Evolutionary conservation across 1,140 invertebrate genomes (phyloP), one percentile per base, ranked within the genome.

Genomic region (Pseudomyrmex cubaensis): DNA sequence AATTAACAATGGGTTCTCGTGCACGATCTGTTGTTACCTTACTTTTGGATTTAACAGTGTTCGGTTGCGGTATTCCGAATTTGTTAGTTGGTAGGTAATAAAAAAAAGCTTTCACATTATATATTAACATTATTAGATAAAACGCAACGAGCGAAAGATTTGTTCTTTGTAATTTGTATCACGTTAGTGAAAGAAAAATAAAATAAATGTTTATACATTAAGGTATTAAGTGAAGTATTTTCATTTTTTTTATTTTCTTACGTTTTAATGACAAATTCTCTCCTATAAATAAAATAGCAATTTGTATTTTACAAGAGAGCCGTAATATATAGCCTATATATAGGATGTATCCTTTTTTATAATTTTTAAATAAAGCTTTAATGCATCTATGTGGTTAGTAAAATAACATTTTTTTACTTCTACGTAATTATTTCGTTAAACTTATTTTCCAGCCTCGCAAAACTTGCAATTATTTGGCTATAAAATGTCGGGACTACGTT

Each of bases 41-140:
- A 72, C 93, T 98, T 5, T 93, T 97, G 8, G 96, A 97, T 86
- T 89, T 97, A 0, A 96, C 97, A 1, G 95, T 97, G 54, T 97
- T 97, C 89, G 95, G 96, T 10, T 96, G 96, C 22, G 96, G 96
- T 25, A 96, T 98, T 88, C 97, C 97, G 13, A 97, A 97, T 92
- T 95, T 98, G 63, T 95, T 97, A 77, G 96, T 97, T 85, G 96
- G 96, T 97, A 94, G 94, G 95, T 90, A 73, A 59, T 57, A n/a
- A 64, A 35, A 52, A 44, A 2, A 15, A 48, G 59, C 1, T 13
- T 35, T 35, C 35, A 7, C 35, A 35, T 35, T 35, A 35, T 35
- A 7, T 35, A 5, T 35, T 25, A 25, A 25, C 25, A 25, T 25
- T 25, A 25, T 25, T 35, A 35, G 35, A 35, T 35, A 35, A 35